phyloP scores from a whole-genome alignment of 2,797 vertebrate species.

The Coendou prehensilis region DNA sequence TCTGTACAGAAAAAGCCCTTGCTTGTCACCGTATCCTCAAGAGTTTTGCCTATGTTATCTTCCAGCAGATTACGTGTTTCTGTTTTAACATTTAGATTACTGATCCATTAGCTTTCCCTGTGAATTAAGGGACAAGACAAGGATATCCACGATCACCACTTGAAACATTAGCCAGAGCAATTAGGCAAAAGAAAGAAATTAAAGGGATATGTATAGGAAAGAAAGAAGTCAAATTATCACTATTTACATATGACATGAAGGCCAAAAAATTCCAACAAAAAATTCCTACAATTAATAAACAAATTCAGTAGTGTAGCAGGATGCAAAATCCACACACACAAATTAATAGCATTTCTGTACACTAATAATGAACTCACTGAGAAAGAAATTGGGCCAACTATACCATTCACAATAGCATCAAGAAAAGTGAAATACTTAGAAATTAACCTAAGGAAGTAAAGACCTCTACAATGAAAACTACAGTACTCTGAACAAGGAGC shows the following conservation, averaged over 20 bases:
- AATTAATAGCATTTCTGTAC: not conserved
- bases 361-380: not conserved
- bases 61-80: not conserved
- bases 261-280: not conserved
- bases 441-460: not conserved
- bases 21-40: not conserved
- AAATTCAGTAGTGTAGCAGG: not conserved
- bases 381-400: not conserved
- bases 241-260: not conserved
- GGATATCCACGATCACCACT: not conserved
- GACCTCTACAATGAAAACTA: not conserved
- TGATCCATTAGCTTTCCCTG: not conserved
- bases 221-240: not conserved
- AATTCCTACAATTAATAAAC: not conserved
- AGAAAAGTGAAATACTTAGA: not conserved
- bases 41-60: not conserved
- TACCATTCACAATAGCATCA: not conserved
- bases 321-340: not conserved
- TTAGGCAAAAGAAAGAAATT: not conserved
- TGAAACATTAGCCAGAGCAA: not conserved
- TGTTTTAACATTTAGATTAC: not conserved
- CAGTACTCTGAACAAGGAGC: not conserved
- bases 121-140: not conserved
- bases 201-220: not conserved
- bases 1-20: not conserved